Percentiles rank a stretch among this genome's conserved stretches.
Conservation (phyloP, 2,113 vertebrate species). For the Muntiacus reevesi region DNA sequence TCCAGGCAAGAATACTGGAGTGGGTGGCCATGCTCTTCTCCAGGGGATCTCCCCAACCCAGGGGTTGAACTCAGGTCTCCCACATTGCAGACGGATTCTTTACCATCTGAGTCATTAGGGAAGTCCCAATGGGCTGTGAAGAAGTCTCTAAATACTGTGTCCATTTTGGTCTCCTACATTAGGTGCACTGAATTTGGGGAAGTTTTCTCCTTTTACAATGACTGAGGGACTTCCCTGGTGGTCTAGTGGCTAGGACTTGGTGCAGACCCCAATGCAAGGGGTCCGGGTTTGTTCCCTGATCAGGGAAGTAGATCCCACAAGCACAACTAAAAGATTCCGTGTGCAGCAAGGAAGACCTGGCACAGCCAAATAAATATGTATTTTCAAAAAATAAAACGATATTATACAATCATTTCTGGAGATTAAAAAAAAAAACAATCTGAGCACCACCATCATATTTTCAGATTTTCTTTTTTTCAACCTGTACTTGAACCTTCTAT, state of each 20-base stretch:
- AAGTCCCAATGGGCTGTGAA: not conserved
- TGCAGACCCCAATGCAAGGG: not conserved
- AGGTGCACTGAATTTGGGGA: not conserved
- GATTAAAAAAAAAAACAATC: not conserved
- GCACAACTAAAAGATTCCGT: not conserved
- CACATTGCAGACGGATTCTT: not conserved
- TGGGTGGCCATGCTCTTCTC: not conserved
- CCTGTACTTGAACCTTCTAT: not conserved
- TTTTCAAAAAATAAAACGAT: not conserved
- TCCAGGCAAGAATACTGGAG: not conserved
- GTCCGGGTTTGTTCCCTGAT: not conserved
- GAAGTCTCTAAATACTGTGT: not conserved
- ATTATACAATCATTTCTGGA: not conserved
- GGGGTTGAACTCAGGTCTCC: not conserved
- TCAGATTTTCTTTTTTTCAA: not conserved
- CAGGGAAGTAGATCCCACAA: not conserved
- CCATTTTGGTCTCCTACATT: not conserved
- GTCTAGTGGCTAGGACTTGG: not conserved
- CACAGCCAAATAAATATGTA: not conserved
- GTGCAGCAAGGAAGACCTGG: not conserved
- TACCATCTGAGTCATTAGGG: not conserved
- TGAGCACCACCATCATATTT: not conserved
- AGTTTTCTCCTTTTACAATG: not conserved
- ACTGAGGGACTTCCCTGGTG: not conserved
- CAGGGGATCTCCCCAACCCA: not conserved